A percentile compares a stretch with the other conserved stretches of the same genome.
Evolutionary conservation across 2,888 invertebrate genomes (phyloP).

Genomic region (Thecocarcelia acutangulata): DNA sequence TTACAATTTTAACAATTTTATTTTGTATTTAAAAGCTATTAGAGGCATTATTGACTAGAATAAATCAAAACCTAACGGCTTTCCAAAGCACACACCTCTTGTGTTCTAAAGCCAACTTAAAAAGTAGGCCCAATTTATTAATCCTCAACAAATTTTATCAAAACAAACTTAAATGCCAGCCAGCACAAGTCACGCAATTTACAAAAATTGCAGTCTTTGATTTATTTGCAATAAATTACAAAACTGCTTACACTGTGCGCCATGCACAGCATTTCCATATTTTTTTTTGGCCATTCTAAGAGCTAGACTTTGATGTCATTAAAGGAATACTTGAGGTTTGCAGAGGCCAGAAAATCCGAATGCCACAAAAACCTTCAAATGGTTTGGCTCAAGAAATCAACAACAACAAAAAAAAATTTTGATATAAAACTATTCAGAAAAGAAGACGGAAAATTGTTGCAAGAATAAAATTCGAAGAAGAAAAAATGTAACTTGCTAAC

Average conservation of each 20-base stretch:
- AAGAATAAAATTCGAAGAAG: slow-evolving; percentile 21
- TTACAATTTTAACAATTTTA: no score
- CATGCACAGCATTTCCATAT: slow-evolving; percentile 35
- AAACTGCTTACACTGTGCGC: slow-evolving; percentile 62
- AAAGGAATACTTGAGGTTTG: no score
- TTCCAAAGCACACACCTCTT: slow-evolving; percentile 39
- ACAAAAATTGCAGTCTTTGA: slow-evolving; percentile 55
- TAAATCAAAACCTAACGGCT: slow-evolving; percentile 52
- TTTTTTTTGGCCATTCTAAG: background rate
- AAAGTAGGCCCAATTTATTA: background rate
- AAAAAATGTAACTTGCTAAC: no score
- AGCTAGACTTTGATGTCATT: background rate
- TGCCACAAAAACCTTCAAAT: slow-evolving; percentile 42
- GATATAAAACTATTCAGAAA: background rate
- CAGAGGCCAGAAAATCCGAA: background rate
- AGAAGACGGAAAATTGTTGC: slow-evolving; percentile 1
- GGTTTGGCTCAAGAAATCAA: slow-evolving; percentile 24
- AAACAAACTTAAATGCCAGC: slow-evolving; percentile 16
- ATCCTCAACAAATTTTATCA: slow-evolving; percentile 7
- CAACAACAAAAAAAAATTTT: background rate
- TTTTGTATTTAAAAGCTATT: no score
- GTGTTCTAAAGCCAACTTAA: slow-evolving; percentile 20
- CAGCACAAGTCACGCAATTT: slow-evolving; percentile 64
- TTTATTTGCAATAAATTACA: slow-evolving; percentile 69
- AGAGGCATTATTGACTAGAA: background rate